Base-by-base conservation (phyloP, 2,113 vertebrate genomes). In the Thymallus thymallus region DNA sequence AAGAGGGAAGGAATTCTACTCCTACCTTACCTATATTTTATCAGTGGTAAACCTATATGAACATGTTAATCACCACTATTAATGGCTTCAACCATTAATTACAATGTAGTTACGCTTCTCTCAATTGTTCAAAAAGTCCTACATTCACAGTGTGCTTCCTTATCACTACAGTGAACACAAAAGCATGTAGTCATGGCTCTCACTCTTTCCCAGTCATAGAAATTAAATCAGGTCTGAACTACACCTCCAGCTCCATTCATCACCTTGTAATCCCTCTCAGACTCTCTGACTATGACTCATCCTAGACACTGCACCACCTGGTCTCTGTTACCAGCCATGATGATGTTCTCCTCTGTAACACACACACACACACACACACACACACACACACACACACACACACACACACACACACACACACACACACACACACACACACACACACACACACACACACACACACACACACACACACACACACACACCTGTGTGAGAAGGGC, bases 271-370 rank as follows among this genome's bases (percentile, higher is more conserved):
- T 51, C 12, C 48, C 4, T 60, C 20, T 18, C 72, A 84, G 82
- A 83, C 67, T 32, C 60, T 55, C 51, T 48, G 9, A 64, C 29
- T 35, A 73, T 84, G 73, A 81, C 62, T 83, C 73, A 85, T 29
- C 45, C 46, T 35, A 76, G 78, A 85, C 79, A 73, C 68, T 70
- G 78, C 65, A 78, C 73, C 82, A 87, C 82, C 86, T 87, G 87
- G 80, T 79, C 68, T 76, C 3, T 4, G 62, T 61, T 82, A 74
- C 82, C 74, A 69, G 45, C 69, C 45, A 23, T 51, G 13, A 51
- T 51, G 13, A 51, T 16, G 14, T 51, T 18, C n/a, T 72, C 66
- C 55, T 68, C 69, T 72, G 1, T 72, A 55, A 58, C 76, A 51
- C 75, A 70, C 76, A 41, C 35, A 41, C 14, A 51, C 16, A 16